phyloP scores from a whole-genome alignment of 2,797 vertebrate species.

The Ceyx erithaca region DNA sequence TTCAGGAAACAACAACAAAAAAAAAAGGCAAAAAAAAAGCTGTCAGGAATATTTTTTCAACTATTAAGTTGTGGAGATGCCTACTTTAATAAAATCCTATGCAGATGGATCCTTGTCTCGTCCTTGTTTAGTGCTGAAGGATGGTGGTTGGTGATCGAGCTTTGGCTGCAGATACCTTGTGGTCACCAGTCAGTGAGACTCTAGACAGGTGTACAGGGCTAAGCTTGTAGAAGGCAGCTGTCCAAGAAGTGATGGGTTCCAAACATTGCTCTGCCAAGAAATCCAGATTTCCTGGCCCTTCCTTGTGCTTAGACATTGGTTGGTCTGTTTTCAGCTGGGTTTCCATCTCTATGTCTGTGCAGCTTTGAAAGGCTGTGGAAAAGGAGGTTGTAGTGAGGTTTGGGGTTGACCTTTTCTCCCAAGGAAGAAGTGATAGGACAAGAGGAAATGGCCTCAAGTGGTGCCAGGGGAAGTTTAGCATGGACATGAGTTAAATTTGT shows the following conservation, averaged over 20 bases:
- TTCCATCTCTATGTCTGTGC: neutral
- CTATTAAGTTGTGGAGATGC: neutral
- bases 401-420: neutral
- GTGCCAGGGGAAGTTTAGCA: neutral
- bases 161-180: neutral
- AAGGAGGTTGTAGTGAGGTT: neutral
- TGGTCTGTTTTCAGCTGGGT: neutral
- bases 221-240: neutral
- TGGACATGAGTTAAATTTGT: neutral
- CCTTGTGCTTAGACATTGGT: too few species aligned
- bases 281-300: neutral
- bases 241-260: neutral
- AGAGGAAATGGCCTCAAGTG: neutral
- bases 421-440: neutral
- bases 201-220: accelerated
- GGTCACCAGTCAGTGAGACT: neutral
- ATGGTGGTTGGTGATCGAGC: neutral
- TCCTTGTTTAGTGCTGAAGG: neutral
- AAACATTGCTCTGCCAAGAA: neutral
- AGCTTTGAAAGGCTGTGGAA: neutral
- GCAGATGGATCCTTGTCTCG: neutral
- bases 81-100: conserved; percentile 62
- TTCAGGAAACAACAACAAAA: neutral
- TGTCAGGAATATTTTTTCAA: conserved; percentile 30
- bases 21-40: neutral